Evolutionary conservation across 2,113 vertebrate species (phyloP), one percentile per base, ranked within the genome.

Genomic region (Xyrauchen texanus): DNA sequence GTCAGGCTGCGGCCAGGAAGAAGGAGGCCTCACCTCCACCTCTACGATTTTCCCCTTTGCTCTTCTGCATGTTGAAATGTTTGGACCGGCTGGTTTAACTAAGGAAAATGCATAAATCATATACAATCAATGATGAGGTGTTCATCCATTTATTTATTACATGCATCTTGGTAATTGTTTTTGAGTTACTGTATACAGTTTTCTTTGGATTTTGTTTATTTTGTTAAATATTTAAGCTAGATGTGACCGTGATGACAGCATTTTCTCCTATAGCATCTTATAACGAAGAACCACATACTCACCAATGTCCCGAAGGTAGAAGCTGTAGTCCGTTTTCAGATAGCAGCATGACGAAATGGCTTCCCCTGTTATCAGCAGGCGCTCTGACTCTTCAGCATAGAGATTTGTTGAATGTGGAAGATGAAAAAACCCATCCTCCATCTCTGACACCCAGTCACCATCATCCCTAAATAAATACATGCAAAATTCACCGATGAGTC

Each of bases 281-380:
- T 52, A 52, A 52, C 12, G 52, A 5, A 12, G 52, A 12, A 49
- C 42, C 46, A 51, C 62, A 78, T 11, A 52, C 89, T 88, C 79
- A 94, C 93, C 53, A 6, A 94, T 94, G 55, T 94, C 89, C 61
- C 91, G 72, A 13, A 93, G 88, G 78, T 84, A 92, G 82, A 94
- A 93, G 5, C 2, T 76, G 47, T 76, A 81, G 6, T 67, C 88
- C 11, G 3, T 84, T 53, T 69, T 84, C 47, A 84, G 16, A 73
- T 91, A 58, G 6, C 0, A 10, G 5, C 13, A 0, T 0, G 67
- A 0, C 0, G 0, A 8, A 21, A 91, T 61, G 8, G 88, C 93
- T 77, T 94, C 91, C 0, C 64, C 88, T 0, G 89, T 90, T 44
- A 94, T 45, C 46, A 81, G 64, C 0, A 93, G 60, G 79, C 67